Evolutionary conservation across 2,113 vertebrate genomes (phyloP), one percentile per base, ranked within the genome.

Genomic region (Saccopteryx leptura): DNA sequence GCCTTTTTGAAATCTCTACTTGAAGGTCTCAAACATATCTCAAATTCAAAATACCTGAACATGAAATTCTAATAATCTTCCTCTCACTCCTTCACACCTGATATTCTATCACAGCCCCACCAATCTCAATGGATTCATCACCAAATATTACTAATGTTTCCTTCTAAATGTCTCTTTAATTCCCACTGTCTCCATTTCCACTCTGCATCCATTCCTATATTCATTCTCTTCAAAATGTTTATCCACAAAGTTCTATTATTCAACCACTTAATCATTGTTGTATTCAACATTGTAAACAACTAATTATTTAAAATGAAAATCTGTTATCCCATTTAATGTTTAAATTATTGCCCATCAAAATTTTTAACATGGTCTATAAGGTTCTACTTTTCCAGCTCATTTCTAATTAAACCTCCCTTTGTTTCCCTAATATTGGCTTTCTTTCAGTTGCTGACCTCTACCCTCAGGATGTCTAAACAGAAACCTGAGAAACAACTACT

Each of bases 31-130:
- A 80, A 92, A 94, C 54, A 85, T 19, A 91, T 17, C n/a, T 80
- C 71, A 76, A 75, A 90, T 26, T 96, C 31, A n/a, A 93, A 96
- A 81, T 31, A 81, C 18, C 21, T 60, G 90, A 96, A 60, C 19
- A 71, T 9, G 12, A 90, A 83, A 92, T 90, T 94, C 68, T 92
- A 60, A 92, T 92, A 60, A 92, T 50, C 23, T 75, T 93, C 52
- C 17, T 23, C 69, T 83, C 2, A n/a, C 52, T 7, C 23, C 54
- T 93, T 90, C 81, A 96, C 83, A 24, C 26, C 24, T 90, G 19
- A 93, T 26, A 54, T 19, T 87, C 39, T 79, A 63, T 19, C 33
- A 87, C 26, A 90, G 48, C 5, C 88, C 81, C 39, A 39, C 75
- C 26, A 17, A 91, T 56, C 48, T 90, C 71, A 94, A 95, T 65